Percentiles rank a stretch among this genome's conserved stretches.
Conservation (phyloP, 2,797 vertebrate species). For the Steatocranus sp. region DNA sequence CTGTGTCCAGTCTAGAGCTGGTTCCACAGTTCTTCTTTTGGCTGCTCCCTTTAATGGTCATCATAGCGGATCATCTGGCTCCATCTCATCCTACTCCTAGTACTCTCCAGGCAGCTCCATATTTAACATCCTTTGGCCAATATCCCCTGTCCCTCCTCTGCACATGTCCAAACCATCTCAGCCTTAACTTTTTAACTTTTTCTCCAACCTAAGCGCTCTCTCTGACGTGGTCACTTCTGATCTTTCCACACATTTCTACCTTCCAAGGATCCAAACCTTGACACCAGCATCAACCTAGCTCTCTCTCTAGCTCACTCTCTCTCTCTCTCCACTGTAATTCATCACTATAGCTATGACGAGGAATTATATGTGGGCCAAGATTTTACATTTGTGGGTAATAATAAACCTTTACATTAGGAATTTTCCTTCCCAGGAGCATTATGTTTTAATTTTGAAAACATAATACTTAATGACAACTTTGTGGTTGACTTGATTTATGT, state of each 20-base stretch:
- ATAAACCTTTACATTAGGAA: not conserved
- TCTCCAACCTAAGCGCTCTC: rapidly evolving
- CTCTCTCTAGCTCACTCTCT: not conserved
- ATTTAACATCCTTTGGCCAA: not conserved
- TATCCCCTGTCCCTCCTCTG: not conserved
- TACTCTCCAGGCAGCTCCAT: not conserved
- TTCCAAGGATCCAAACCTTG: not conserved
- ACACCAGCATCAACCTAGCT: rapidly evolving
- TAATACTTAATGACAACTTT: not conserved
- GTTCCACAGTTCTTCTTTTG: not conserved
- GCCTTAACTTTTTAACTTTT: not conserved
- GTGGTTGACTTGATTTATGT: too few relatives aligned
- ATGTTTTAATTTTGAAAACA: not conserved
- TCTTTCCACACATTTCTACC: not conserved
- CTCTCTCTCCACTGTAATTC: too few relatives aligned
- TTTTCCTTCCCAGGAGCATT: not conserved
- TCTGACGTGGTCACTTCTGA: not conserved
- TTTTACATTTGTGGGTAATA: not conserved
- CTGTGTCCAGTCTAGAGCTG: not conserved
- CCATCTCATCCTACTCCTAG: not conserved
- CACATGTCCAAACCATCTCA: not conserved
- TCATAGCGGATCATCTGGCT: not conserved
- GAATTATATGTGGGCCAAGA: not conserved
- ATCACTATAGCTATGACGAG: rapidly evolving
- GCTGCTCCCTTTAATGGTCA: not conserved